Evolutionary conservation across 2,113 vertebrate genomes (phyloP).

Genomic region (Orthonyx spaldingii): DNA sequence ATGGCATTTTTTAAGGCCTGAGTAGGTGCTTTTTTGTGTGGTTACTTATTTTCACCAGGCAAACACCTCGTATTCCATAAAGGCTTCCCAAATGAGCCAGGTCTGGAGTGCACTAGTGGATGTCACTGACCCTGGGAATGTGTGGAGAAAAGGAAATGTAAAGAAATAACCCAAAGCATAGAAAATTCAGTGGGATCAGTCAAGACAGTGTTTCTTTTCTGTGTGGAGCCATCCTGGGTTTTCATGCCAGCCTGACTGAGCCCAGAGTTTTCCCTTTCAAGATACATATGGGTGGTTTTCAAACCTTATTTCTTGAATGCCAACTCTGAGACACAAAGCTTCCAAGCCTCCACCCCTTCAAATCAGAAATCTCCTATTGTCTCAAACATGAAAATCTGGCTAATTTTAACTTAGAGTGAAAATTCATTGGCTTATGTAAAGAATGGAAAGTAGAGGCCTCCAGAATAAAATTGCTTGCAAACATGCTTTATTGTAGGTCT

Average conservation of each 20-base stretch:
- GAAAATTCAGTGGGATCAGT: neutral
- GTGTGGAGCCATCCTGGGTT: neutral
- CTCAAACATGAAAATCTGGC: neutral
- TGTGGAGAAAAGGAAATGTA: neutral
- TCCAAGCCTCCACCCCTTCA: neutral
- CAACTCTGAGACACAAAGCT: neutral
- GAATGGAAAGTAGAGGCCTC: neutral
- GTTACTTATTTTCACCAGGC: neutral
- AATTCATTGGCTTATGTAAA: neutral
- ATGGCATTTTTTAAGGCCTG: neutral
- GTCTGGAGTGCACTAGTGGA: neutral
- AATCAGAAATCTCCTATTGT: slow-evolving; percentile 1
- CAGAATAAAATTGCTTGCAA: neutral
- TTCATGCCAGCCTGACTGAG: neutral
- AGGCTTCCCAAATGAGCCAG: neutral
- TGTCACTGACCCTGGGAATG: neutral
- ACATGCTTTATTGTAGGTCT: neutral
- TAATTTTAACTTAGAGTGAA: neutral
- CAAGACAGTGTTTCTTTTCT: neutral
- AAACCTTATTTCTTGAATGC: neutral
- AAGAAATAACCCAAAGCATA: neutral
- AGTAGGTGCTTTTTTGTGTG: neutral
- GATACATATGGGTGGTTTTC: neutral
- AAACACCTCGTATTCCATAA: neutral
- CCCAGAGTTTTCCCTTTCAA: neutral